Evolutionary conservation across 2,113 vertebrate genomes (phyloP).

Genomic region (Mionectes macconnelli): DNA sequence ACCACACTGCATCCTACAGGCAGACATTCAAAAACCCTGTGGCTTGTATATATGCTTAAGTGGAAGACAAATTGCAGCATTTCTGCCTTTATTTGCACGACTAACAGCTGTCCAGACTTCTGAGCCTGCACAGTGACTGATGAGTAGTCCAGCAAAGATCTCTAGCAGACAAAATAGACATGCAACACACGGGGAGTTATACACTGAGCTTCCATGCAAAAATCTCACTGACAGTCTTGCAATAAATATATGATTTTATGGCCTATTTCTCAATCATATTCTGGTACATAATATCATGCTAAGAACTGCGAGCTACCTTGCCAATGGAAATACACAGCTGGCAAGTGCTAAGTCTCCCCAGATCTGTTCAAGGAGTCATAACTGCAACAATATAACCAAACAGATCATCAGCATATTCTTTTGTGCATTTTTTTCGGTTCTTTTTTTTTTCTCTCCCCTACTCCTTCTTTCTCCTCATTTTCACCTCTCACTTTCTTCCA

Average conservation of each 20-base stretch:
- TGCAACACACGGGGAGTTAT: not conserved
- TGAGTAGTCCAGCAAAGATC: not conserved
- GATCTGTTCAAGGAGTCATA: constrained; percentile 58
- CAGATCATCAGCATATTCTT: constrained; percentile 61
- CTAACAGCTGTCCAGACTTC: not conserved
- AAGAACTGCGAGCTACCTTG: constrained; percentile 54
- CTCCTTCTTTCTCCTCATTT: not conserved
- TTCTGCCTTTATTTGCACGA: constrained; percentile 13
- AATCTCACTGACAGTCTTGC: not conserved
- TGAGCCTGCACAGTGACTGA: not conserved
- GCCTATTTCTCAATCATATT: constrained; percentile 58
- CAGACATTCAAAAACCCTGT: not conserved
- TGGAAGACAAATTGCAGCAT: not conserved
- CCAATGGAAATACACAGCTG: constrained; percentile 71
- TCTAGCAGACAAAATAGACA: not conserved
- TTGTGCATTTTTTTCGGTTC: not conserved
- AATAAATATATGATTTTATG: constrained; percentile 59
- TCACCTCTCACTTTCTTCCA: constrained; percentile 27
- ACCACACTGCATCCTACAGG: not conserved
- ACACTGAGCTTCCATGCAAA: constrained; percentile 10
- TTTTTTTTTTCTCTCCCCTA: not conserved
- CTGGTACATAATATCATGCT: constrained; percentile 45
- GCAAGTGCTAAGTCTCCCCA: constrained; percentile 47
- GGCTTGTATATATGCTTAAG: not conserved
- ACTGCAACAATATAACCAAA: constrained; percentile 69